phyloP scores from a whole-genome alignment of 2,888 invertebrate genomes.

The Sympetrum striolatum region DNA sequence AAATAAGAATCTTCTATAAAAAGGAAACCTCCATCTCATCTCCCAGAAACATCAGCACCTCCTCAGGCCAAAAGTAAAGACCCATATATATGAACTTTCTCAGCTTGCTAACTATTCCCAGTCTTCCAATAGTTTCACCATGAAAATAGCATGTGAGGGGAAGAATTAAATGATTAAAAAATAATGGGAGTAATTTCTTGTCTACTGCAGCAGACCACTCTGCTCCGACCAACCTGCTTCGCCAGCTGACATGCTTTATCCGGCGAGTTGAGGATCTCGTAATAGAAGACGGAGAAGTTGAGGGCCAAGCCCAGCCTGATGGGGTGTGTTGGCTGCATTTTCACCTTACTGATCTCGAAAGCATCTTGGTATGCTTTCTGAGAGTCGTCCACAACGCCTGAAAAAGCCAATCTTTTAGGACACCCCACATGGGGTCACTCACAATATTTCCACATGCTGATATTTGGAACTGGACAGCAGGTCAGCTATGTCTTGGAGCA shows the following conservation, averaged over 20 bases:
- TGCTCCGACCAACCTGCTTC: slow-evolving; percentile 74
- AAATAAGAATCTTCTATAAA: slow-evolving; percentile 45
- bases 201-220: slow-evolving; percentile 13
- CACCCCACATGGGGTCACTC: neutral
- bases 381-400: slow-evolving; percentile 94
- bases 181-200: slow-evolving; percentile 6
- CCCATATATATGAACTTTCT: neutral
- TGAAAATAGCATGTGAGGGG: neutral
- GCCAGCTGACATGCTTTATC: slow-evolving; percentile 94
- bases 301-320: slow-evolving; percentile 97
- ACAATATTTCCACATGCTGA: neutral
- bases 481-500: neutral
- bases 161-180: slow-evolving; percentile 45
- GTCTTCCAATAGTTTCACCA: neutral
- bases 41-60: slow-evolving; percentile 24
- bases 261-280: slow-evolving; percentile 96
- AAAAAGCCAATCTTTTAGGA: slow-evolving; percentile 47
- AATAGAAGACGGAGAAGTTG: slow-evolving; percentile 99
- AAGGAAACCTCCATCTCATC: slow-evolving; percentile 25
- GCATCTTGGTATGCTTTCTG: slow-evolving; percentile 97
- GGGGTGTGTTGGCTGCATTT: slow-evolving; percentile 98
- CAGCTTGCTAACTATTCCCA: neutral
- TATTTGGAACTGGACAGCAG: slow-evolving; percentile 3
- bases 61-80: neutral
- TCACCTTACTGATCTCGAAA: slow-evolving; percentile 94